A percentile compares a stretch with the other conserved stretches of the same genome.
Conservation (phyloP, 64 coral and sea anemone genomes). For the Stichodactyla helianthus region DNA sequence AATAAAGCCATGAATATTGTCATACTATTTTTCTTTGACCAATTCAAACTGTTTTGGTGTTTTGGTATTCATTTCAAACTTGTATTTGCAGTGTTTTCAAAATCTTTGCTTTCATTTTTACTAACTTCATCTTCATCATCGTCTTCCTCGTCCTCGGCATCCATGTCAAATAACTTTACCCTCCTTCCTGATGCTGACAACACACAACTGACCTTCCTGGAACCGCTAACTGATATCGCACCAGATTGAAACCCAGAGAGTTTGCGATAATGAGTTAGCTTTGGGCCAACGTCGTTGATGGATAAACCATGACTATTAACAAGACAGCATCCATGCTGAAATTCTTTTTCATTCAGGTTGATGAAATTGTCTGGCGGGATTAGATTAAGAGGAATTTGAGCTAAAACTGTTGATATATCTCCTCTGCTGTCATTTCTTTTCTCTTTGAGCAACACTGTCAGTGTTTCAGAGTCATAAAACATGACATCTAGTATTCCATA, state of each 20-base stretch:
- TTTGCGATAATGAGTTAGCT: constrained; percentile 62
- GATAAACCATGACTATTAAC: background rate
- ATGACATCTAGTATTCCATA: constrained; percentile 42
- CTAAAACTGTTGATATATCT: constrained; percentile 43
- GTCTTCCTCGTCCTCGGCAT: constrained; percentile 83
- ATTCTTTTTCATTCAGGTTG: background rate
- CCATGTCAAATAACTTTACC: constrained; percentile 80
- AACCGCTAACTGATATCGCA: constrained; percentile 81
- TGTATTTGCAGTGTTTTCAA: constrained; percentile 8
- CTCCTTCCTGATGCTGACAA: constrained; percentile 53
- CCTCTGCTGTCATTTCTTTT: background rate
- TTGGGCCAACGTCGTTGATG: constrained; percentile 35
- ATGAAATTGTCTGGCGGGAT: constrained; percentile 20
- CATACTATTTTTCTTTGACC: too few relatives aligned
- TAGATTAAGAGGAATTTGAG: constrained; percentile 55
- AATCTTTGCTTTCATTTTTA: constrained; percentile 22
- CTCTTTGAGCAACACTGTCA: constrained; percentile 60
- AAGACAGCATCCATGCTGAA: background rate
- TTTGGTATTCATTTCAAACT: background rate
- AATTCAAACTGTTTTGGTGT: too few relatives aligned
- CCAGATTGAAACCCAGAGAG: constrained; percentile 52
- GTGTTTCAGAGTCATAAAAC: constrained; percentile 71
- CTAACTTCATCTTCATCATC: constrained; percentile 60
- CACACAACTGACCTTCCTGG: constrained; percentile 74
- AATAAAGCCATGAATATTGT: too few relatives aligned